A percentile compares a stretch with the other conserved stretches of the same genome.
These are phyloP conservation scores for Hypomecis punctinalis DNA, from an alignment of 2,888 invertebrate genomes.

Conservation along the genomic window DNA sequence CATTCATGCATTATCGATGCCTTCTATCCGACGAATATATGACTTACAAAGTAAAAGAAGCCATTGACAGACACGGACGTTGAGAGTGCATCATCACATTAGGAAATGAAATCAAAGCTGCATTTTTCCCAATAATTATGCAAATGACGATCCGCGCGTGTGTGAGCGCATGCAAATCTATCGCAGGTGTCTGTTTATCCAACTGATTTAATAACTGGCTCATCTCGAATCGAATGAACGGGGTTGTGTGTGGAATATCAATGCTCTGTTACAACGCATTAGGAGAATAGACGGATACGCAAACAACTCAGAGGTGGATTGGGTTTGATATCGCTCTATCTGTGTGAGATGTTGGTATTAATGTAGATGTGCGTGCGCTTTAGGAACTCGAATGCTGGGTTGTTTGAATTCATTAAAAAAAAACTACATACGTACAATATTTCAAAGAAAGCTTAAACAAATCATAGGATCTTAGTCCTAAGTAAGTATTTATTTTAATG, in stretches of 20 bases:
- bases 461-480: too few relatives aligned
- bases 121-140: slow-evolving; percentile 58
- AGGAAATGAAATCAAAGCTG: slow-evolving; percentile 48
- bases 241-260: slow-evolving; percentile 73
- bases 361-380: background rate
- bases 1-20: too few relatives aligned
- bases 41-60: background rate
- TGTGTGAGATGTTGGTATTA: background rate
- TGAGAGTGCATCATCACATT: slow-evolving; percentile 16
- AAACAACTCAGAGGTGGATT: slow-evolving; percentile 65
- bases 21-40: background rate
- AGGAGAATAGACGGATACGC: slow-evolving; percentile 71
- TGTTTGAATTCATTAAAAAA: too few relatives aligned
- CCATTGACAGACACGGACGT: background rate
- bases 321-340: slow-evolving; percentile 3
- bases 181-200: slow-evolving; percentile 75
- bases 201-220: slow-evolving; percentile 81
- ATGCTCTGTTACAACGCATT: slow-evolving; percentile 72
- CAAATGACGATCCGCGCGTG: slow-evolving; percentile 41
- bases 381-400: background rate
- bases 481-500: too few relatives aligned
- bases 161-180: slow-evolving; percentile 53
- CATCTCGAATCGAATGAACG: slow-evolving; percentile 70
- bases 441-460: too few relatives aligned
- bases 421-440: too few relatives aligned